A percentile compares a stretch with the other conserved stretches of the same genome.
These are phyloP conservation scores for Danionella cerebrum DNA, from an alignment of 2,113 vertebrate species.

Conservation along the genomic window DNA sequence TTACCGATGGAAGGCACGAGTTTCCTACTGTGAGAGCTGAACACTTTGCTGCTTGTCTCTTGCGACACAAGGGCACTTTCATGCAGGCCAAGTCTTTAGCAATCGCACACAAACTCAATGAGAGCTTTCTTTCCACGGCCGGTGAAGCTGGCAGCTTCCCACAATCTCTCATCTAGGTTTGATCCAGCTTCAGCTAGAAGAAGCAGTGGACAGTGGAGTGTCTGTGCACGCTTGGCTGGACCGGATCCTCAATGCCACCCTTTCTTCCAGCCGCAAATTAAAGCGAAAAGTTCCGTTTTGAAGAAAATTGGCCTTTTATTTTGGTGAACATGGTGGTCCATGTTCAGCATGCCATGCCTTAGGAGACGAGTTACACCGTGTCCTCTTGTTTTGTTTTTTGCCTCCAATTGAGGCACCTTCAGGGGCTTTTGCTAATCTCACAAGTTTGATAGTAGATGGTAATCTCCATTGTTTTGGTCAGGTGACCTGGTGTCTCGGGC, in stretches of 20 bases:
- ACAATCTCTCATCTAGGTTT: conserved; percentile 24
- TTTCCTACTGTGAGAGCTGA: conserved; percentile 53
- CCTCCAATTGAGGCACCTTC: too few relatives aligned
- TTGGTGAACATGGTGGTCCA: too few relatives aligned
- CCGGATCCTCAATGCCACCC: conserved; percentile 25
- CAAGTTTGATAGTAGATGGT: not conserved
- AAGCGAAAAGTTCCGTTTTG: too few relatives aligned
- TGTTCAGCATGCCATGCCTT: too few relatives aligned
- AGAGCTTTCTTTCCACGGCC: conserved; percentile 55
- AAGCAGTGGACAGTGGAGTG: conserved; percentile 45
- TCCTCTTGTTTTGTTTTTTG: too few relatives aligned
- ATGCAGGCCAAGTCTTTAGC: conserved; percentile 44
- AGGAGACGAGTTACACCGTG: too few relatives aligned
- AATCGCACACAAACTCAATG: conserved; percentile 43
- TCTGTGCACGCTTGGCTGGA: conserved; percentile 39
- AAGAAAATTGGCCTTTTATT: too few relatives aligned
- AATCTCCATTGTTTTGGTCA: conserved; percentile 42
- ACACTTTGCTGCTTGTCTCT: conserved; percentile 73
- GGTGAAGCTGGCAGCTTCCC: conserved; percentile 46
- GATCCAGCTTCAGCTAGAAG: conserved; percentile 37
- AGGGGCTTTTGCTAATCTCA: too few relatives aligned
- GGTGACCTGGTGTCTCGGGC: conserved; percentile 94
- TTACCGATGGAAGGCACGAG: conserved; percentile 17
- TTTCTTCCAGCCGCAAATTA: too few relatives aligned
- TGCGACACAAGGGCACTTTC: conserved; percentile 73